phyloP scores from a whole-genome alignment of 2,888 invertebrate genomes.

The Lithophane socia region DNA sequence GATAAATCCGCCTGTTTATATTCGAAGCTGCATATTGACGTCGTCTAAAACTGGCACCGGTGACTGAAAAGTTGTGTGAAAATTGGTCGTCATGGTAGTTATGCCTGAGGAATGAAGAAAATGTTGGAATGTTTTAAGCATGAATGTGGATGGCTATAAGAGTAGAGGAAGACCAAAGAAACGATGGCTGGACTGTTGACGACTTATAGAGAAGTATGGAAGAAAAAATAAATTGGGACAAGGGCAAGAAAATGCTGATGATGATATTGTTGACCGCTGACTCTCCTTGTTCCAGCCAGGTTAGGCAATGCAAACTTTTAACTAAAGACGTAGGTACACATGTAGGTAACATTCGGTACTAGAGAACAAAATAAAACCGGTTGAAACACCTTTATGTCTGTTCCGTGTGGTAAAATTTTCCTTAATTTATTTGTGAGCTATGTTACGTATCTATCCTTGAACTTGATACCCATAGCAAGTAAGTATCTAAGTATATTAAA shows the following conservation, averaged over 20 bases:
- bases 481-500: no score
- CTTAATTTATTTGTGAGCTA: slow-evolving; percentile 1
- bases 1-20: neutral
- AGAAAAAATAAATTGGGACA: neutral
- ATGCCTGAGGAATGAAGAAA: neutral
- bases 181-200: neutral
- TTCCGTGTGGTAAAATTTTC: neutral
- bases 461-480: slow-evolving; percentile 1
- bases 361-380: neutral
- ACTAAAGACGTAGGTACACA: neutral
- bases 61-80: neutral
- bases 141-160: neutral
- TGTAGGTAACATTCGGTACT: neutral
- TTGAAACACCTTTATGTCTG: neutral
- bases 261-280: neutral
- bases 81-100: no score
- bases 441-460: slow-evolving; percentile 17
- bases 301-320: neutral
- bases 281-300: no score
- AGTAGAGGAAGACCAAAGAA: neutral
- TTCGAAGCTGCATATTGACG: neutral
- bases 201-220: no score
- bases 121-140: neutral
- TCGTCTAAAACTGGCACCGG: neutral
- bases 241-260: neutral